Conservation (phyloP, 2,888 invertebrate genomes). For the Capitulum mitella region DNA sequence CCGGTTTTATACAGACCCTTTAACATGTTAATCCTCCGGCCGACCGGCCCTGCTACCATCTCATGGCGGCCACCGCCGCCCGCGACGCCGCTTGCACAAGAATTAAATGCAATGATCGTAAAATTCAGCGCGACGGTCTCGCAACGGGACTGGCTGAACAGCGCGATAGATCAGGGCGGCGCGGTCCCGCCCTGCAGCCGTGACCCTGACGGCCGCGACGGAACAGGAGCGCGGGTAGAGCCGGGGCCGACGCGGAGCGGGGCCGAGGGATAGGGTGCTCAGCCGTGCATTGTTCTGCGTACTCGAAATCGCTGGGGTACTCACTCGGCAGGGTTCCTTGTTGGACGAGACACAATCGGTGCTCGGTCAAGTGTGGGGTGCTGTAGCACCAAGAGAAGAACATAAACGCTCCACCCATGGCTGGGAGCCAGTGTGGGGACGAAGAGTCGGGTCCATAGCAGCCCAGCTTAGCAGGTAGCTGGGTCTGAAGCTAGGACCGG, state of each 20-base stretch:
- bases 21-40: neutral
- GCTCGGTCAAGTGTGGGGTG: too few relatives aligned
- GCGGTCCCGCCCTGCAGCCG: neutral
- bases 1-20: neutral
- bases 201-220: neutral
- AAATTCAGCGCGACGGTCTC: neutral
- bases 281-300: too few relatives aligned
- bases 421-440: too few relatives aligned
- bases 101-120: slow-evolving; percentile 6
- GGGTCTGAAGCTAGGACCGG: too few relatives aligned
- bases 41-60: neutral
- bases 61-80: neutral
- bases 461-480: too few relatives aligned
- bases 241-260: neutral
- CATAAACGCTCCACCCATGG: too few relatives aligned
- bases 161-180: neutral
- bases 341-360: too few relatives aligned
- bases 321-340: too few relatives aligned
- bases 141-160: too few relatives aligned
- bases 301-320: too few relatives aligned
- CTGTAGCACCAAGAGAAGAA: too few relatives aligned
- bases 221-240: neutral
- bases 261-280: neutral
- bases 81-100: neutral
- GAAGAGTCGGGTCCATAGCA: too few relatives aligned